Evolutionary conservation across 2,113 vertebrate genomes (phyloP), one percentile per base, ranked within the genome.

Genomic region (Ailuropoda melanoleuca): DNA sequence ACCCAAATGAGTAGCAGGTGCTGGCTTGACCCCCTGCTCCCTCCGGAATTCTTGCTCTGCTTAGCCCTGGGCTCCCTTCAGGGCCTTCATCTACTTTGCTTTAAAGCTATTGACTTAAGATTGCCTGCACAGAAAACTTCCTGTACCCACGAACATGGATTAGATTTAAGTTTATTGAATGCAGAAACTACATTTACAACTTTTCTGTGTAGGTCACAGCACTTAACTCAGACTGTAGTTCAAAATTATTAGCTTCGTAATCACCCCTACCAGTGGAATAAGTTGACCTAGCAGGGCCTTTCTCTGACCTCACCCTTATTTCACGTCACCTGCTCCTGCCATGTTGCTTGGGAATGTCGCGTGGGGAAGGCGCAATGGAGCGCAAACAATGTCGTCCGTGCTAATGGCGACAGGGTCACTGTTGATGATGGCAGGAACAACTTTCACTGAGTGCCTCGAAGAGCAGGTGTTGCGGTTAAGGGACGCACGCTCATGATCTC

Each of bases 91-190:
- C 24, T 29, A 75, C 24, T 82, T 93, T 48, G 43, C 87, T 93
- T 62, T 88, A 68, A 94, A 91, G 81, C 34, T 53, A 29, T 26
- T 58, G 88, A 70, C n/a, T 83, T 56, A 29, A 75, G 75, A 53
- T 88, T 43, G 29, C 77, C 74, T 80, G 55, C 9, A 8, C 21
- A 60, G 85, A 90, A 84, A 81, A 87, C 50, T 68, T 81, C 43
- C 72, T 72, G 53, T 46, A 43, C 23, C 48, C 86, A 24, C 14
- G 10, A 78, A 37, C 26, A n/a, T 72, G 90, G 56, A 46, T 58
- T 56, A 10, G 21, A 77, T 70, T 84, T 62, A 43, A 55, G n/a
- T 80, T 95, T 68, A 89, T n/a, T 78, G 72, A 77, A 72, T 70
- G 8, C 64, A 55, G 81, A 92, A 62, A 46, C 26, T 31, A 64